A percentile compares a stretch with the other conserved stretches of the same genome.
Conservation (phyloP, 2,113 vertebrate species). For the Ophiodon elongatus region DNA sequence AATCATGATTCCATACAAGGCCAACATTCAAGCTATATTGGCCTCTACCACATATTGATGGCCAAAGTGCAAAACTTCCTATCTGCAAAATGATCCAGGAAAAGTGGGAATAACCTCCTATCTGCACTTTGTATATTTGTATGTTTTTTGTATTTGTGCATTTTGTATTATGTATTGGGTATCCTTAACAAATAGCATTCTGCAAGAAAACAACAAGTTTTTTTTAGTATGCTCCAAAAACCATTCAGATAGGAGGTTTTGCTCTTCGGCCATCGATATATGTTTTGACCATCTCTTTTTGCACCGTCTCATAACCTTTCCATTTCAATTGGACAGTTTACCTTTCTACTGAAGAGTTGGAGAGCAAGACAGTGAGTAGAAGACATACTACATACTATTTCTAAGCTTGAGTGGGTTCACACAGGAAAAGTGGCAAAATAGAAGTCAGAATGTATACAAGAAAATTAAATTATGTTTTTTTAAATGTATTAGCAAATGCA, state of each 20-base stretch:
- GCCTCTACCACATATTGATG: not conserved
- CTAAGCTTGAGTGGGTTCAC: not conserved
- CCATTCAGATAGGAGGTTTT: no score
- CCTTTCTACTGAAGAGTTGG: not conserved
- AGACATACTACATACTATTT: not conserved
- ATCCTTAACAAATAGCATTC: no score
- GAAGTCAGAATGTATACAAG: not conserved
- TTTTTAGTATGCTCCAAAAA: no score
- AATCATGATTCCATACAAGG: not conserved
- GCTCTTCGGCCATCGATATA: no score
- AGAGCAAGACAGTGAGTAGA: not conserved
- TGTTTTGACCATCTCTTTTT: not conserved
- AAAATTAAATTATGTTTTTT: not conserved
- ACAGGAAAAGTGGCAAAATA: not conserved
- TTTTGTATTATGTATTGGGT: no score
- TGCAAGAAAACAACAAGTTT: no score
- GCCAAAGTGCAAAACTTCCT: no score
- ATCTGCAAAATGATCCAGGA: no score
- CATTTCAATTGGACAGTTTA: not conserved
- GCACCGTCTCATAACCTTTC: not conserved
- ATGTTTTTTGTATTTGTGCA: no score
- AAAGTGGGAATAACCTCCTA: no score
- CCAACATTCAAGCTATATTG: not conserved
- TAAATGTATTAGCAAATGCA: no score
- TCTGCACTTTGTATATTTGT: no score